phyloP scores from a whole-genome alignment of 2,797 vertebrate genomes.

The Hydrocynus forskahlii region DNA sequence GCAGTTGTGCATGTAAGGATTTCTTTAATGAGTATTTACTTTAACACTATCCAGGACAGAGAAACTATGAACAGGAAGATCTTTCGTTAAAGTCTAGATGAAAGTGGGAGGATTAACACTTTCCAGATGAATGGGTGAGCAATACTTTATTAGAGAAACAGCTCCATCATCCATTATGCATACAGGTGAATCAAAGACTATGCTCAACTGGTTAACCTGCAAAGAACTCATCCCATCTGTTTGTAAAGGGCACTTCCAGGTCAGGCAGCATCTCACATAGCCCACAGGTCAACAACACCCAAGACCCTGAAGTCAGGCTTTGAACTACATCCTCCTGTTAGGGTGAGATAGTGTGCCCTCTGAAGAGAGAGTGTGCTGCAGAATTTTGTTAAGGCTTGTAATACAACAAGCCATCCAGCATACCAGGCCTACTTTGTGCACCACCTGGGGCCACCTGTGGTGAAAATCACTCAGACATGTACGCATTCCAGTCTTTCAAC shows the following conservation, averaged over 20 bases:
- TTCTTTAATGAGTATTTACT: too few relatives aligned
- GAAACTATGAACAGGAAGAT: conserved; percentile 30
- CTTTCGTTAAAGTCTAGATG: conserved; percentile 64
- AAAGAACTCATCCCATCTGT: conserved; percentile 24
- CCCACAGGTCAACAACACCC: conserved; percentile 56
- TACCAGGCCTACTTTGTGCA: background rate
- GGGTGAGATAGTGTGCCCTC: conserved; percentile 6
- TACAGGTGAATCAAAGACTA: conserved; percentile 31
- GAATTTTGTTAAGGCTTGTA: background rate
- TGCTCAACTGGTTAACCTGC: conserved; percentile 38
- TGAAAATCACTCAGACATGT: too few relatives aligned
- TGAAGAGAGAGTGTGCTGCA: background rate
- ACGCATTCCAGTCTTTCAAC: too few relatives aligned
- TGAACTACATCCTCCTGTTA: conserved; percentile 35
- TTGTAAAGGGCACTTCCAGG: conserved; percentile 23
- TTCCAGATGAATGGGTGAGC: conserved; percentile 46
- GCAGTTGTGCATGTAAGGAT: too few relatives aligned
- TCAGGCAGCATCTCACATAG: conserved; percentile 47
- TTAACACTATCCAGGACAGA: background rate
- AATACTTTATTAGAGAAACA: conserved; percentile 14
- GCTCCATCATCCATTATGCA: conserved; percentile 51
- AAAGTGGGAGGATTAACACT: conserved; percentile 53
- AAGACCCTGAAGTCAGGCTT: conserved; percentile 40
- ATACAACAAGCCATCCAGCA: conserved; percentile 35
- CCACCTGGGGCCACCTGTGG: background rate